Percentiles rank a stretch among this genome's conserved stretches.
These are phyloP conservation scores for Agelas oroides DNA, from an alignment of 37 sponge, comb jelly and placozoan species.

Conservation along the genomic window DNA sequence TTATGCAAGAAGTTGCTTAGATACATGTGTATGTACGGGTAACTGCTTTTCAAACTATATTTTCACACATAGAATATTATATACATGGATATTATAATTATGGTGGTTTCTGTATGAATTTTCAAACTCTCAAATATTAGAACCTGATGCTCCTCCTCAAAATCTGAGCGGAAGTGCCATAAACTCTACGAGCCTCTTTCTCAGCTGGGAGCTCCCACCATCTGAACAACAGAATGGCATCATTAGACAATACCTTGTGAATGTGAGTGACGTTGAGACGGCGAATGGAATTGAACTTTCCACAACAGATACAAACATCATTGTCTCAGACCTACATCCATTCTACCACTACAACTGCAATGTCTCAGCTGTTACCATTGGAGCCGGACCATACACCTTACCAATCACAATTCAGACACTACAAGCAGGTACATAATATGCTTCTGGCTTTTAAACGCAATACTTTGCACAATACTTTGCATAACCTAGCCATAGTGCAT, in stretches of 20 bases:
- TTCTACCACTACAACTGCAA: conserved; percentile 15
- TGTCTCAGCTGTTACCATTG: conserved; percentile 49
- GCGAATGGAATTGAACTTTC: background rate
- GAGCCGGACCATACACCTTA: conserved; percentile 11
- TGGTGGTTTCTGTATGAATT: no score
- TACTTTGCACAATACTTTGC: conserved; percentile 8
- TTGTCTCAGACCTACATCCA: conserved; percentile 24
- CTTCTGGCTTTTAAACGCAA: no score
- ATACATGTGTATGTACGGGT: no score
- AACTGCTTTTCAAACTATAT: no score
- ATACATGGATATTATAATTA: no score
- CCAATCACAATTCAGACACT: background rate
- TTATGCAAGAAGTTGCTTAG: background rate
- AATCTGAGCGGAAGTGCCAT: background rate
- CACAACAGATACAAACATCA: background rate
- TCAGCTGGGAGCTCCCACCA: conserved; percentile 12
- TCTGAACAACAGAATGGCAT: conserved; percentile 20
- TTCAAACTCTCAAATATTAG: background rate
- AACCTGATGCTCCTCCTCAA: conserved; percentile 10
- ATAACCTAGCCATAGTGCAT: background rate
- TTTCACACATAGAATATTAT: no score
- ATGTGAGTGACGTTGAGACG: conserved; percentile 1
- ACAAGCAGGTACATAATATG: background rate
- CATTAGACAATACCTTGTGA: conserved; percentile 6
- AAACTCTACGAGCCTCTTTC: background rate